These are phyloP conservation scores for Lochmaea capreae DNA, from an alignment of 2,888 invertebrate genomes.

Conservation along the genomic window DNA sequence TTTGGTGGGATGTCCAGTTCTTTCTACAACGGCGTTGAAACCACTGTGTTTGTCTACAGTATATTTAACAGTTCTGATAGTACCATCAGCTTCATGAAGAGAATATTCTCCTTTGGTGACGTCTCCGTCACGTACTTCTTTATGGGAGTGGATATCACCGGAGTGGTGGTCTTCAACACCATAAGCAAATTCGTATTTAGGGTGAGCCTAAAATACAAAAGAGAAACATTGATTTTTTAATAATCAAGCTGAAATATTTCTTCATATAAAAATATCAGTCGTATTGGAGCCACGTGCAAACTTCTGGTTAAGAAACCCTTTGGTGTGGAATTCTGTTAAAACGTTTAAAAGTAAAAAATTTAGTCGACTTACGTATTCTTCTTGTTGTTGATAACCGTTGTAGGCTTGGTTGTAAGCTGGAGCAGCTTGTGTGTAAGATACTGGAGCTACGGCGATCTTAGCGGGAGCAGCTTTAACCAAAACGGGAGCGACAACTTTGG, in stretches of 20 bases:
- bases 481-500: slow-evolving; percentile 26
- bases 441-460: slow-evolving; percentile 33
- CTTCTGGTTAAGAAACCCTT: no score
- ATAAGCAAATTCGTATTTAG: slow-evolving; percentile 71
- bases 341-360: no score
- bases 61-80: slow-evolving; percentile 70
- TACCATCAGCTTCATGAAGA: slow-evolving; percentile 70
- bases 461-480: slow-evolving; percentile 17
- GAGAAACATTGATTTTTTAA: no score
- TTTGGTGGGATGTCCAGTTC: slow-evolving; percentile 65
- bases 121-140: slow-evolving; percentile 69
- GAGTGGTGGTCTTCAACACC: slow-evolving; percentile 70
- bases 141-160: slow-evolving; percentile 70
- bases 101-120: slow-evolving; percentile 70
- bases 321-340: no score
- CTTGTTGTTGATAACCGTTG: slow-evolving; percentile 40
- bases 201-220: slow-evolving; percentile 60
- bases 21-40: slow-evolving; percentile 63
- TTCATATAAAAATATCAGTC: no score
- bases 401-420: slow-evolving; percentile 31
- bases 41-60: slow-evolving; percentile 71
- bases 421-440: slow-evolving; percentile 37
- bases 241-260: no score
- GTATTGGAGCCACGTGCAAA: no score
- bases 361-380: slow-evolving; percentile 45